Conservation (phyloP, 1,140 invertebrate genomes). For the Drosophila ananassae region DNA sequence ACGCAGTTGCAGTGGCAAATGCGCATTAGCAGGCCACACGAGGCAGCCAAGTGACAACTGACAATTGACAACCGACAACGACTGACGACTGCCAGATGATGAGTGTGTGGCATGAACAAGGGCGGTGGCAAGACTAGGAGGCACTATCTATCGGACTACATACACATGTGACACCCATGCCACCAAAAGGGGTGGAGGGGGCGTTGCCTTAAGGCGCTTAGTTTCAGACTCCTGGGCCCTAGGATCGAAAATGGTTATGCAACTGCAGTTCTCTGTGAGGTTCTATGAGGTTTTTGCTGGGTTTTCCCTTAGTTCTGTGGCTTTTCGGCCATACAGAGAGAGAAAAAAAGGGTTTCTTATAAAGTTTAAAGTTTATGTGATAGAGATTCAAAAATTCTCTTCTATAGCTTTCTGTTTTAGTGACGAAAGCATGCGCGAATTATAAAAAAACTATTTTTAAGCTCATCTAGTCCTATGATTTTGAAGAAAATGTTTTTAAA, state of each 20-base stretch:
- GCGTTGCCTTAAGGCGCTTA: constrained; percentile 45
- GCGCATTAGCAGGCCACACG: constrained; percentile 70
- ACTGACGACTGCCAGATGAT: constrained; percentile 16
- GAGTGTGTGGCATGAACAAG: constrained; percentile 12
- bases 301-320: too few relatives aligned
- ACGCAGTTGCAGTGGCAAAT: constrained; percentile 53
- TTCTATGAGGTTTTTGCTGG: neutral
- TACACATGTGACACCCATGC: neutral
- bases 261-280: neutral
- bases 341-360: too few relatives aligned
- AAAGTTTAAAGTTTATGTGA: too few relatives aligned
- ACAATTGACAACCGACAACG: constrained; percentile 49
- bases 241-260: constrained; percentile 10
- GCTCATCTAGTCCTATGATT: too few relatives aligned
- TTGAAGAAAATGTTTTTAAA: too few relatives aligned
- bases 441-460: too few relatives aligned
- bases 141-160: neutral
- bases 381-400: too few relatives aligned
- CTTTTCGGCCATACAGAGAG: too few relatives aligned
- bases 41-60: constrained; percentile 71
- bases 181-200: neutral
- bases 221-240: constrained; percentile 2
- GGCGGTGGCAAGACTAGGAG: neutral
- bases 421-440: too few relatives aligned
- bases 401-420: too few relatives aligned